Evolutionary conservation across 2,113 vertebrate genomes (phyloP).

Genomic region (Arvicanthis niloticus): DNA sequence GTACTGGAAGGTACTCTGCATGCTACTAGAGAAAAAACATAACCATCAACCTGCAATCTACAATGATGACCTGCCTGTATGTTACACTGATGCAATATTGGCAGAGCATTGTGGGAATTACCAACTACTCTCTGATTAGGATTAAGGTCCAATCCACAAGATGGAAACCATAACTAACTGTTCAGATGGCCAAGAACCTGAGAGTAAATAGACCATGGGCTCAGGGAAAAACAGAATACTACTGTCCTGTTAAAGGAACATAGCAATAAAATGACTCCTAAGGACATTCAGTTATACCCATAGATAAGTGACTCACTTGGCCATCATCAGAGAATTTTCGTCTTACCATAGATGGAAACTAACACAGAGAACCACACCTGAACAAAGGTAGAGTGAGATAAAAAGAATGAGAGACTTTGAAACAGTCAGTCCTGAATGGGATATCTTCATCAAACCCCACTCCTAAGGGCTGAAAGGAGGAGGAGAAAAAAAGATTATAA

Average conservation of each 20-base stretch:
- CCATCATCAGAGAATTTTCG: neutral
- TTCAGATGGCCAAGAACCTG: neutral
- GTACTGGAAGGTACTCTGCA: neutral
- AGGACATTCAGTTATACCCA: neutral
- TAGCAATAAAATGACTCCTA: neutral
- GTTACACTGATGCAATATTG: neutral
- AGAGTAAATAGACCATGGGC: neutral
- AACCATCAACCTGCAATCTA: neutral
- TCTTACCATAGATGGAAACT: neutral
- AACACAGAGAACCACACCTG: neutral
- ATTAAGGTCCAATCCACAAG: neutral
- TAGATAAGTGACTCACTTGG: neutral
- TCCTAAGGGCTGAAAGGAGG: neutral
- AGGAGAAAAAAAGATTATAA: neutral
- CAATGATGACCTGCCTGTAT: neutral
- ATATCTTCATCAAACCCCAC: neutral
- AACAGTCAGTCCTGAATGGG: neutral
- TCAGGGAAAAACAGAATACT: neutral
- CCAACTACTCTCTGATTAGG: neutral
- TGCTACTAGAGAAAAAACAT: neutral
- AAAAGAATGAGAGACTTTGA: neutral
- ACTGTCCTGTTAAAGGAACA: neutral
- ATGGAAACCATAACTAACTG: neutral
- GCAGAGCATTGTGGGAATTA: neutral
- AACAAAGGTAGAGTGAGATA: neutral